Conservation (phyloP, 2,888 invertebrate genomes). For the Microplitis deprimator region DNA sequence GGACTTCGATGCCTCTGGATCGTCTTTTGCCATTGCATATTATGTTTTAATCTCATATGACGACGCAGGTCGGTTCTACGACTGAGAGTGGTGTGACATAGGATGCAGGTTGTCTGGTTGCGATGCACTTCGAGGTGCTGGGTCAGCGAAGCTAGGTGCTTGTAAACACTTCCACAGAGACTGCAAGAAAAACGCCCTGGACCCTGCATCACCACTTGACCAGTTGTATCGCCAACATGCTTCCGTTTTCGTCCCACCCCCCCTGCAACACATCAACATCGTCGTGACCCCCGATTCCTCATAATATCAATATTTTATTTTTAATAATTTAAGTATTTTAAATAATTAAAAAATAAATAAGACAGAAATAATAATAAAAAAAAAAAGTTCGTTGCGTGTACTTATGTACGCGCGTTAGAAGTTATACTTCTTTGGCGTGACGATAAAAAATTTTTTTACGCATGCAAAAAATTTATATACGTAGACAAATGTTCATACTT, state of each 20-base stretch:
- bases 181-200: conserved; percentile 71
- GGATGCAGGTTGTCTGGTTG: conserved; percentile 71
- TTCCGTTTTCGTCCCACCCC: conserved; percentile 71
- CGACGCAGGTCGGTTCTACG: conserved; percentile 71
- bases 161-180: conserved; percentile 71
- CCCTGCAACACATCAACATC: conserved; percentile 71
- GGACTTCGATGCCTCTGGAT: conserved; percentile 68
- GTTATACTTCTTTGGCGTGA: too few relatives aligned
- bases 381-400: too few relatives aligned
- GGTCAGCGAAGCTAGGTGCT: conserved; percentile 71
- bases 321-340: conserved; percentile 13
- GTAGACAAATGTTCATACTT: too few relatives aligned
- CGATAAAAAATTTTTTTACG: too few relatives aligned
- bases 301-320: conserved; percentile 45
- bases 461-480: too few relatives aligned
- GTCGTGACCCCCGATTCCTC: conserved; percentile 68
- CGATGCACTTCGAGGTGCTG: conserved; percentile 72
- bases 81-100: conserved; percentile 71
- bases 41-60: conserved; percentile 71
- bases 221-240: conserved; percentile 70
- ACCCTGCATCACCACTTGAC: conserved; percentile 71
- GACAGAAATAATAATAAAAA: too few relatives aligned
- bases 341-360: not conserved
- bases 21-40: conserved; percentile 71
- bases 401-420: too few relatives aligned